These are phyloP conservation scores for Leptopilina drosophilae DNA, from an alignment of 2,888 invertebrate species.

Conservation along the genomic window DNA sequence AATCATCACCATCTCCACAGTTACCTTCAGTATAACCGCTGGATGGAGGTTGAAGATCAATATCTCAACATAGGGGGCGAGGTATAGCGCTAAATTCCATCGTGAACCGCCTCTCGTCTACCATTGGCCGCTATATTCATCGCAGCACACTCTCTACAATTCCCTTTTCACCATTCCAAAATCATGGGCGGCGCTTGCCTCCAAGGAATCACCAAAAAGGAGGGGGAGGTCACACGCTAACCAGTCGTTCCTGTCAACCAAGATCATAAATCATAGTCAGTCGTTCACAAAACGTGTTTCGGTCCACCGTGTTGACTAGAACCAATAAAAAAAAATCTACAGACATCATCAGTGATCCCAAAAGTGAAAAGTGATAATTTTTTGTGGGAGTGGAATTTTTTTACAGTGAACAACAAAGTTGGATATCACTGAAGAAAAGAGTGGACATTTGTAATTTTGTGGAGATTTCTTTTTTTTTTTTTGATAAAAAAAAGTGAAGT, in stretches of 20 bases:
- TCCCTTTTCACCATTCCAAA: conserved; percentile 44
- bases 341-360: too few species aligned
- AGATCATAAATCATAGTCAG: conserved; percentile 75
- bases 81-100: conserved; percentile 48
- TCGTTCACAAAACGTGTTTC: conserved; percentile 70
- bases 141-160: conserved; percentile 50
- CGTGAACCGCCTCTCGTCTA: conserved; percentile 41
- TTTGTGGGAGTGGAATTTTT: neutral
- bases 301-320: conserved; percentile 32
- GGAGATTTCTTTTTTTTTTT: too few species aligned
- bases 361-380: neutral
- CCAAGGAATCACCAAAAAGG: conserved; percentile 44
- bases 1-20: conserved; percentile 50
- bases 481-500: too few species aligned
- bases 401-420: neutral
- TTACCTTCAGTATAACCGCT: conserved; percentile 51
- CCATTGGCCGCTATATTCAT: conserved; percentile 52
- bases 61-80: conserved; percentile 69
- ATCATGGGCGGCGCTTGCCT: conserved; percentile 53
- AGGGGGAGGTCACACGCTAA: conserved; percentile 46
- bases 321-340: too few species aligned
- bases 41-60: conserved; percentile 70
- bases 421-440: too few species aligned
- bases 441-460: too few species aligned
- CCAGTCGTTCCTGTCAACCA: conserved; percentile 58